Evolutionary conservation across 2,888 invertebrate genomes (phyloP), one percentile per base, ranked within the genome.

Genomic region (Leptopilina drosophilae): DNA sequence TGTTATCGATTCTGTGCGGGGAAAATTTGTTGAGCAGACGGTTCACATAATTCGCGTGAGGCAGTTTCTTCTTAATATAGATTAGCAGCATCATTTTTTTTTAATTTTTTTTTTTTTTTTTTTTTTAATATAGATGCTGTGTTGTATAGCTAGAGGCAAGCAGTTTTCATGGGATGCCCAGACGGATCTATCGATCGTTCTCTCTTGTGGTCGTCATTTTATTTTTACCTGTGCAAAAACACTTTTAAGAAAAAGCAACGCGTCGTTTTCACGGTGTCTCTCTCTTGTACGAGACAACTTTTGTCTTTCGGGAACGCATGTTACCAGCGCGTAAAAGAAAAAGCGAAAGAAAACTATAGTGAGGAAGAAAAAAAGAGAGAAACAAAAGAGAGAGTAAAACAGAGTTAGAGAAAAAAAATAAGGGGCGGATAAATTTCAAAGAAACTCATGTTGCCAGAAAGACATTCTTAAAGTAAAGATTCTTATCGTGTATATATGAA

Each of bases 131-230:
- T 14, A 33, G 73, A 59, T 73, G n/a, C 33, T 73, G 49, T 49
- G 56, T 73, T 53, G 12, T 14, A 20, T 20, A 73, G 40, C 73
- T 15, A 33, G 11, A 73, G 56, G 56, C 56, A 73, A n/a, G 8
- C 14, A 69, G 78, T 73, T 69, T 46, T 26, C 42, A 42, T 46
- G 33, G 11, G 49, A 26, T 75, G 11, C 62, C 65, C 82, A 80
- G 82, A 81, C 80, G 64, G 76, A 80, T 80, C 77, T 80, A 81
- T 82, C 80, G 81, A 82, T 81, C 78, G 80, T 59, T 20, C 69
- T 49, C 42, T 42, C 42, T 42, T 8, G 7, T 26, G 33, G 9
- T 49, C 56, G 33, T 73, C 73, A 73, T n/a, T 79, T 20, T 66
- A 64, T 49, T 53, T 67, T 69, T 69, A 42, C 64, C 75, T 64